Conservation (phyloP, 2,113 vertebrate species). For the Solea solea region DNA sequence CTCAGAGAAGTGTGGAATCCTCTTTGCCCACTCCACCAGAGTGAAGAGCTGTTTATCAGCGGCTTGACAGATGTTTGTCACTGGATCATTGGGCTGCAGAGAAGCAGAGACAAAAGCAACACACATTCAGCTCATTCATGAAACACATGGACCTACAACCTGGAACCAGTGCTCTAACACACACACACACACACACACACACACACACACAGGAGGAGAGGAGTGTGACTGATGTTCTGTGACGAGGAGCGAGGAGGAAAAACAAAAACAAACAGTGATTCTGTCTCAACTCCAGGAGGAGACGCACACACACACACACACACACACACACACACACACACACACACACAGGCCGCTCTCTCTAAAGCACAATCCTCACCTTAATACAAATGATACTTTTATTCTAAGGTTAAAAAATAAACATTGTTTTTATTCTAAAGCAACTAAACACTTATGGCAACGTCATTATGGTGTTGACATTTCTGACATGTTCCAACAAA, state of each 20-base stretch:
- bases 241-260: slow-evolving; percentile 52
- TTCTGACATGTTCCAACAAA: too few species aligned
- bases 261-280: slow-evolving; percentile 77
- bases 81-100: slow-evolving; percentile 90
- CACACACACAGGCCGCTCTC: not conserved
- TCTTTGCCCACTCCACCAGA: slow-evolving; percentile 93
- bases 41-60: slow-evolving; percentile 95
- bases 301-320: slow-evolving; percentile 46
- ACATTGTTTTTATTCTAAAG: too few species aligned
- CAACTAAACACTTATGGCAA: too few species aligned
- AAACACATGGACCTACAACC: slow-evolving; percentile 15
- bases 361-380: too few species aligned
- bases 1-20: slow-evolving; percentile 93
- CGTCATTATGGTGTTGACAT: too few species aligned
- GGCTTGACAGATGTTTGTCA: slow-evolving; percentile 95
- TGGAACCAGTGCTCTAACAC: too few species aligned
- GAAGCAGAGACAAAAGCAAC: slow-evolving; percentile 12
- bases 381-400: too few species aligned
- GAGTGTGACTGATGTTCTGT: slow-evolving; percentile 61
- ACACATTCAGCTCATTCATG: not conserved
- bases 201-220: too few species aligned
- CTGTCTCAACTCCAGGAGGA: slow-evolving; percentile 69
- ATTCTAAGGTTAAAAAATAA: too few species aligned
- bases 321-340: not conserved
- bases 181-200: too few species aligned